Percentiles rank a stretch among this genome's conserved stretches.
phyloP scores from a whole-genome alignment of 2,888 invertebrate species.

The Eupithecia exiguata region DNA sequence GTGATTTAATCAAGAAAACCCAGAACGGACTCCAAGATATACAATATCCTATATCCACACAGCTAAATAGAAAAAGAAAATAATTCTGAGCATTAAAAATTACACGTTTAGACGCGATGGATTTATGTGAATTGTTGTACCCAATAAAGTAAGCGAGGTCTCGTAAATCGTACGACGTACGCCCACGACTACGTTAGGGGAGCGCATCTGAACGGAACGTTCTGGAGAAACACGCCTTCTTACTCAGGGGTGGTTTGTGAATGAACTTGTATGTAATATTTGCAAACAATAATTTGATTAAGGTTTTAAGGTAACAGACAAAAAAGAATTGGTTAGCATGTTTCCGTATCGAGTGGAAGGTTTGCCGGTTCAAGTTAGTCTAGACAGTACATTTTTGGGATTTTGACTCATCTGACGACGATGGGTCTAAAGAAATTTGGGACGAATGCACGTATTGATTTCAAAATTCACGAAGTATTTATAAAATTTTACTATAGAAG shows the following conservation, averaged over 20 bases:
- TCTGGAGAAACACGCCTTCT: neutral
- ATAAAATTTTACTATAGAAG: too few species aligned
- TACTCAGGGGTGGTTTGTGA: neutral
- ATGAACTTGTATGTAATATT: neutral
- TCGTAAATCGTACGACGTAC: slow-evolving; percentile 75
- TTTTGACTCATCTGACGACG: neutral
- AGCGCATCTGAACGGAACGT: neutral
- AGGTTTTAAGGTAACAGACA: too few species aligned
- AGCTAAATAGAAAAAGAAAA: slow-evolving; percentile 55
- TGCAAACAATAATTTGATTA: neutral
- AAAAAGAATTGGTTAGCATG: too few species aligned
- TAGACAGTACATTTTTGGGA: neutral
- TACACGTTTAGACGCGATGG: slow-evolving; percentile 62
- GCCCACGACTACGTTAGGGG: slow-evolving; percentile 53
- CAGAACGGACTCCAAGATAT: neutral
- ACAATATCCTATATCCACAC: neutral
- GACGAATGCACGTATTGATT: neutral
- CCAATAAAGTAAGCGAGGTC: slow-evolving; percentile 79
- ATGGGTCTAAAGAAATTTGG: neutral
- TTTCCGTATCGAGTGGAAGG: neutral
- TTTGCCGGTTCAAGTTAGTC: neutral
- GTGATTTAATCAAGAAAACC: neutral
- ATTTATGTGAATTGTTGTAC: slow-evolving; percentile 79
- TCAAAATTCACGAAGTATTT: too few species aligned
- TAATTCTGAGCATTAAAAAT: slow-evolving; percentile 62